Conservation (phyloP, 2,797 vertebrate genomes). For the Falco peregrinus region DNA sequence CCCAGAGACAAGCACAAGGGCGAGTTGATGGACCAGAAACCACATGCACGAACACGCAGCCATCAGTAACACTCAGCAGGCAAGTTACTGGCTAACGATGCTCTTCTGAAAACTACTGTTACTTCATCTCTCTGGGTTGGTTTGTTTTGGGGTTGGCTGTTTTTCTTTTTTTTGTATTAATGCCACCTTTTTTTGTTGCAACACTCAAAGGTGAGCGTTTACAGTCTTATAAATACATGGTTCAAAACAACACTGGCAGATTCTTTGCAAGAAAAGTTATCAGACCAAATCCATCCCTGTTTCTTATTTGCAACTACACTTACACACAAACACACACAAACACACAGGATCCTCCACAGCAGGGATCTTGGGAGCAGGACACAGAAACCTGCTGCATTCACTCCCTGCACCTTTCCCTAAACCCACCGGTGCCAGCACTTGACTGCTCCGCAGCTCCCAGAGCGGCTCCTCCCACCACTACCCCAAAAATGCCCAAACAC, state of each 20-base stretch:
- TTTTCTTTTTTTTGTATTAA: not conserved
- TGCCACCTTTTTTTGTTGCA: not conserved
- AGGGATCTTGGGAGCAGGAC: not conserved
- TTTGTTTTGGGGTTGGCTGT: not conserved
- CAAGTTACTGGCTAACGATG: rapidly evolving
- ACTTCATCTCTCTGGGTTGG: not conserved
- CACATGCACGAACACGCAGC: not conserved
- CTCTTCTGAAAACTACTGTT: not conserved
- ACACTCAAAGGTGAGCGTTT: constrained; percentile 15
- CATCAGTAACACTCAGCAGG: rapidly evolving
- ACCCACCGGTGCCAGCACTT: rapidly evolving
- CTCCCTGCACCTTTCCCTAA: not conserved
- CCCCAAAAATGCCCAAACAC: not conserved
- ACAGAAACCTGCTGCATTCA: not conserved
- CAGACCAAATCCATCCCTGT: not conserved
- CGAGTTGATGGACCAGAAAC: not conserved
- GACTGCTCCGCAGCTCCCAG: not conserved
- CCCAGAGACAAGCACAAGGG: not conserved
- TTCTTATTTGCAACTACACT: not conserved
- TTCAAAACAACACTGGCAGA: not conserved
- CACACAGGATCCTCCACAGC: too few species aligned
- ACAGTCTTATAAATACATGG: not conserved
- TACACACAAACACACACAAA: not conserved
- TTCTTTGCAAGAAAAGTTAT: not conserved
- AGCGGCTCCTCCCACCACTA: not conserved